Conservation (phyloP, 1,140 invertebrate species). For the Zaprionus capensis region DNA sequence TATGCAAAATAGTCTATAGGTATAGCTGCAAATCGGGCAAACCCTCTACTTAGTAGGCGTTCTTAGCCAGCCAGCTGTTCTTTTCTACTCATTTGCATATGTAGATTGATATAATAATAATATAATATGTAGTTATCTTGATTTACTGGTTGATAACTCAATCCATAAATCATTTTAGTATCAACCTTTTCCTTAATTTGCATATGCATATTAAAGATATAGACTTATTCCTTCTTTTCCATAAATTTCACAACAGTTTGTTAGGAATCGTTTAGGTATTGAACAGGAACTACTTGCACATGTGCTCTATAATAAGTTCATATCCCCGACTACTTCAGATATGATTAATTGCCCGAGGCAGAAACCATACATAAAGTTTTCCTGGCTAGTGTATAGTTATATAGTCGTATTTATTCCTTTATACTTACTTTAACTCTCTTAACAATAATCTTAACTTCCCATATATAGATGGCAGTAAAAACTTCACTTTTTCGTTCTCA, state of each 20-base stretch:
- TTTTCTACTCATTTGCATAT: background rate
- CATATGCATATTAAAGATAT: no score
- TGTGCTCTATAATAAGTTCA: background rate
- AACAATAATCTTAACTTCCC: no score
- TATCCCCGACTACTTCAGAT: no score
- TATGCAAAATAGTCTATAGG: conserved; percentile 5
- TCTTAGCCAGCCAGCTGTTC: background rate
- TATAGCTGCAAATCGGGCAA: background rate
- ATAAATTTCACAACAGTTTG: no score
- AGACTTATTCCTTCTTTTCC: no score
- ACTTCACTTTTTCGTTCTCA: background rate
- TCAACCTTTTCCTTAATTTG: background rate
- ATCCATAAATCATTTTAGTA: background rate
- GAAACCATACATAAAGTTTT: no score
- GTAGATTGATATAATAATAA: background rate
- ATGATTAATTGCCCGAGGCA: no score
- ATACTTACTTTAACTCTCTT: no score
- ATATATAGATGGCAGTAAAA: no score
- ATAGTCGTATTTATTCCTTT: no score
- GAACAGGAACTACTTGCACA: background rate
- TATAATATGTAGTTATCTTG: background rate
- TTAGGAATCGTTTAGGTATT: no score
- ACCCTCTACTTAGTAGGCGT: background rate
- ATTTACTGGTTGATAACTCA: background rate
- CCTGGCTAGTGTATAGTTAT: no score